A percentile compares a stretch with the other conserved stretches of the same genome.
Conservation (phyloP, 2,888 invertebrate species). For the Ischnura elegans region DNA sequence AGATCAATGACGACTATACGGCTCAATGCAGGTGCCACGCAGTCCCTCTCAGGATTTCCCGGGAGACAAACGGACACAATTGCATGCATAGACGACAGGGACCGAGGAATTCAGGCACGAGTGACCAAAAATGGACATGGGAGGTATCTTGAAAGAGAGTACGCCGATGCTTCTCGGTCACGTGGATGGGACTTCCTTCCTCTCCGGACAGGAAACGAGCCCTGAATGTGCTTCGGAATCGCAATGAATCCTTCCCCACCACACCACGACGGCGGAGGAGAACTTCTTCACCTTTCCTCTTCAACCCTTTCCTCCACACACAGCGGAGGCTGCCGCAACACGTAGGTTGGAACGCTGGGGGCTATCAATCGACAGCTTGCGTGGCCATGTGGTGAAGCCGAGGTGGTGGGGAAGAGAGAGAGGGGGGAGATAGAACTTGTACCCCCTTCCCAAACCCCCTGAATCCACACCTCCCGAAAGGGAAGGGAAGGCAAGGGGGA, state of each 20-base stretch:
- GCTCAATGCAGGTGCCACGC: too few species aligned
- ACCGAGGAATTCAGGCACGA: background rate
- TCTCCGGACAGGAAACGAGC: background rate
- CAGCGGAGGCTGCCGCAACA: conserved; percentile 19
- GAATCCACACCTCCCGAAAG: background rate
- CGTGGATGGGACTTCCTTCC: background rate
- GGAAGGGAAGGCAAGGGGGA: background rate
- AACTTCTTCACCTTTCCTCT: background rate
- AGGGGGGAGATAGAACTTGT: background rate
- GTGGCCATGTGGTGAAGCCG: conserved; percentile 21
- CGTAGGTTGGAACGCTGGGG: conserved; percentile 27
- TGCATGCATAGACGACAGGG: background rate
- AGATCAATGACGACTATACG: too few species aligned
- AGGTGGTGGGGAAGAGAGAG: background rate
- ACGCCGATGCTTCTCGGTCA: background rate
- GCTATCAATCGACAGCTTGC: conserved; percentile 46
- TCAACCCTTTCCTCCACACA: background rate
- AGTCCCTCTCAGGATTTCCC: too few species aligned
- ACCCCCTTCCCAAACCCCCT: background rate
- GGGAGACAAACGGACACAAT: too few species aligned
- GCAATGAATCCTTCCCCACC: conserved; percentile 10
- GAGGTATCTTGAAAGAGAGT: background rate
- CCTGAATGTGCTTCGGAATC: background rate
- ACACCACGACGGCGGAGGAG: background rate
- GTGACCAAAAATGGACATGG: background rate